A percentile compares a stretch with the other conserved stretches of the same genome.
Evolutionary conservation across 2,113 vertebrate species (phyloP).

Genomic region (Cygnus buccinator): DNA sequence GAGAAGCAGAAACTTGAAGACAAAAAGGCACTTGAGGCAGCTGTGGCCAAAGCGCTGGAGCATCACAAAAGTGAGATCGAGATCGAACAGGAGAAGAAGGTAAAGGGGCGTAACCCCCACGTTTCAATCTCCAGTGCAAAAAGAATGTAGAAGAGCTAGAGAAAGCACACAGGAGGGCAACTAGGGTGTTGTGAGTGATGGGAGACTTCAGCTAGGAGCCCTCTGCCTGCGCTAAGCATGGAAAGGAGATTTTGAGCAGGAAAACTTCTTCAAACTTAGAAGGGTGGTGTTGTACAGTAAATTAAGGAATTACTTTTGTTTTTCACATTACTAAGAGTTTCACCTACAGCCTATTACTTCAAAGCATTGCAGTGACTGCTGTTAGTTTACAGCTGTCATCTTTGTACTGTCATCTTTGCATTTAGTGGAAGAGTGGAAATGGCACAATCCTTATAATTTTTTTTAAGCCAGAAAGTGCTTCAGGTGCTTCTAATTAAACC

Average conservation of each 20-base stretch:
- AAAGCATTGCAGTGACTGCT: not conserved
- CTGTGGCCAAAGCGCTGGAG: constrained; percentile 83
- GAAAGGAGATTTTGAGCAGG: not conserved
- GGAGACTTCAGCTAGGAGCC: not conserved
- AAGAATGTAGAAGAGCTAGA: not conserved
- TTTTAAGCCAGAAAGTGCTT: not conserved
- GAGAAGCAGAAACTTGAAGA: constrained; percentile 91
- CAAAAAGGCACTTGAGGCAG: constrained; percentile 81
- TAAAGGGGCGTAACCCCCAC: not conserved
- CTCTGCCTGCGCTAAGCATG: not conserved
- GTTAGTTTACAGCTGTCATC: too few species aligned
- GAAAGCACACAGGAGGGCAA: fast-evolving
- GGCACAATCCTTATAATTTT: not conserved
- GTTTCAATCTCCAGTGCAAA: not conserved
- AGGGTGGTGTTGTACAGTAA: fast-evolving
- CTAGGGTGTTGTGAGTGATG: not conserved
- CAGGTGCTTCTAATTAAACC: not conserved
- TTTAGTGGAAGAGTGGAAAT: not conserved
- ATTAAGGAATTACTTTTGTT: not conserved
- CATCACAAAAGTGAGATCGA: constrained; percentile 83
- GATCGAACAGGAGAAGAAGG: constrained; percentile 91
- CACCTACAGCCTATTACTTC: not conserved
- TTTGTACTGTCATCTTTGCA: not conserved
- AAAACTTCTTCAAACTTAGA: not conserved
- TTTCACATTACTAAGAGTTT: not conserved